phyloP scores from a whole-genome alignment of 2,113 vertebrate genomes.

The Bubo bubo region DNA sequence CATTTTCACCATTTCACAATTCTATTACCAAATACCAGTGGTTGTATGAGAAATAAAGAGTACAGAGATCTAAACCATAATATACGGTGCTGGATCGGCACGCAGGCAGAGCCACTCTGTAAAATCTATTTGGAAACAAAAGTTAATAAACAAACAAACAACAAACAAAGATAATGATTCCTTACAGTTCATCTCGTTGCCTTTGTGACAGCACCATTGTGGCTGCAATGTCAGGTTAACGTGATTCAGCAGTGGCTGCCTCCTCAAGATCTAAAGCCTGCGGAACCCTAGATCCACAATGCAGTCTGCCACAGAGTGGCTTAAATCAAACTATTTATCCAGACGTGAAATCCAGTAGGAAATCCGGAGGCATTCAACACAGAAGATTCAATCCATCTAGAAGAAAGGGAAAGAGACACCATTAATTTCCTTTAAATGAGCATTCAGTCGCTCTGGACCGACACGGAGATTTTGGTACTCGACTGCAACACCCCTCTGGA shows the following conservation, averaged over 20 bases:
- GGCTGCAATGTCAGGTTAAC: slow-evolving; percentile 75
- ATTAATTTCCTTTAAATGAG: neutral
- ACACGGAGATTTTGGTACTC: neutral
- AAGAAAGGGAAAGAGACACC: neutral
- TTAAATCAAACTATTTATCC: slow-evolving; percentile 69
- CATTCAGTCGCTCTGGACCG: neutral
- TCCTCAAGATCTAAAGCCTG: slow-evolving; percentile 79
- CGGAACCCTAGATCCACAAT: slow-evolving; percentile 71
- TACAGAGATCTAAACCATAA: neutral
- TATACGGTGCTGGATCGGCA: neutral
- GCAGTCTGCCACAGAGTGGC: slow-evolving; percentile 78
- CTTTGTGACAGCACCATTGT: slow-evolving; percentile 99
- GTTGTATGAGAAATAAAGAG: neutral
- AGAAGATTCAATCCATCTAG: slow-evolving; percentile 91
- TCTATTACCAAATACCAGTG: neutral
- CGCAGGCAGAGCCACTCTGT: neutral
- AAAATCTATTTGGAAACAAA: neutral
- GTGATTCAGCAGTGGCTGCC: slow-evolving; percentile 78
- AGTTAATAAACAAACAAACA: neutral
- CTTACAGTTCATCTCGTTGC: slow-evolving; percentile 99
- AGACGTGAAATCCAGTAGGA: slow-evolving; percentile 70
- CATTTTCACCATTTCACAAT: neutral
- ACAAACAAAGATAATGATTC: neutral
- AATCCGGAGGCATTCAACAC: slow-evolving; percentile 85
- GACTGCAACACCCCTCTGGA: neutral